phyloP scores from a whole-genome alignment of 2,888 invertebrate genomes.

The Pristionchus japonicus region DNA sequence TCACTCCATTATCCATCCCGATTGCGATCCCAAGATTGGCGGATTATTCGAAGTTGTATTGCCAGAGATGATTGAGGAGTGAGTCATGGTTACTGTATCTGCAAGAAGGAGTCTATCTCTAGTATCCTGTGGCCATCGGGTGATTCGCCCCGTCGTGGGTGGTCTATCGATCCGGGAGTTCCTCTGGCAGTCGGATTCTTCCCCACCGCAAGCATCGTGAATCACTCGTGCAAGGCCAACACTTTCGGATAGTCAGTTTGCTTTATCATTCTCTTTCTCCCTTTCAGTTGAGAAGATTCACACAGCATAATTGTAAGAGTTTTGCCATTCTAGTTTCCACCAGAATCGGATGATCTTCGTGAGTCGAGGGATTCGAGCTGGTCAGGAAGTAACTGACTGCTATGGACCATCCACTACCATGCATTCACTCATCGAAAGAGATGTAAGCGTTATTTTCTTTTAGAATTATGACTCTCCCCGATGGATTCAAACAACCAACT shows the following conservation, averaged over 20 bases:
- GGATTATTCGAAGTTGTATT: constrained; percentile 3
- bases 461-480: not conserved
- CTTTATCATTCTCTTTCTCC: not conserved
- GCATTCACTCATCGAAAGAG: constrained; percentile 11
- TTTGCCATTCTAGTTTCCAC: constrained; percentile 41
- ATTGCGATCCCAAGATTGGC: constrained; percentile 22
- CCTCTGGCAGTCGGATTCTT: constrained; percentile 47
- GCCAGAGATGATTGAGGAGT: constrained; percentile 42
- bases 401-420: constrained; percentile 40
- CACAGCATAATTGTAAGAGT: not conserved
- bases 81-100: not conserved
- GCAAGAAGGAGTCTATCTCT: not conserved
- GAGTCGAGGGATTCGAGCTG: constrained; percentile 35
- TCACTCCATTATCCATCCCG: constrained; percentile 43
- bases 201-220: constrained; percentile 42
- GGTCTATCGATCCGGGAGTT: constrained; percentile 30
- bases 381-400: constrained; percentile 43
- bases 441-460: too few relatives aligned
- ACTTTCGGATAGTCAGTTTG: constrained; percentile 44
- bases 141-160: constrained; percentile 41
- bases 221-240: constrained; percentile 43
- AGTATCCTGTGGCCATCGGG: constrained; percentile 40
- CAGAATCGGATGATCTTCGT: constrained; percentile 48
- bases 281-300: not conserved
- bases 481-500: not conserved